These are phyloP conservation scores for Trachurus trachurus DNA, from an alignment of 2,797 vertebrate species.

Conservation along the genomic window DNA sequence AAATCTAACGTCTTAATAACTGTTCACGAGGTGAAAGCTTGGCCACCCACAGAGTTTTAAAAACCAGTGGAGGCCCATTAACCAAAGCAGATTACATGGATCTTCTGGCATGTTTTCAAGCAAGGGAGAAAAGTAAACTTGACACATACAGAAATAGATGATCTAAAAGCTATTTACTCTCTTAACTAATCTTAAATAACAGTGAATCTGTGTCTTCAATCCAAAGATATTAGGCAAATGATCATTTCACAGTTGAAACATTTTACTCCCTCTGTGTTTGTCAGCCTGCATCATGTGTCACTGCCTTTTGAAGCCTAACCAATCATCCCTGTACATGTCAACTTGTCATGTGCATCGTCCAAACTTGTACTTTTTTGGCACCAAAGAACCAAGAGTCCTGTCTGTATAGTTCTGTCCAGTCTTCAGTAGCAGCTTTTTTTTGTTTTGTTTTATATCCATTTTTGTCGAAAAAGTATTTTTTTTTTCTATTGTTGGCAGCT, in stretches of 20 bases:
- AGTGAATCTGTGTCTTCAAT: background rate
- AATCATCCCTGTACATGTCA: conserved; percentile 5
- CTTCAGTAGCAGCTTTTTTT: conserved; percentile 6
- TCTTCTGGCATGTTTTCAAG: conserved; percentile 48
- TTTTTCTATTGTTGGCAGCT: conserved; percentile 22
- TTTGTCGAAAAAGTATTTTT: conserved; percentile 19
- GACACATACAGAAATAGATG: conserved; percentile 27
- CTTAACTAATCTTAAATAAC: conserved; percentile 10
- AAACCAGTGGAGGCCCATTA: conserved; percentile 56
- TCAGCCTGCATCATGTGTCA: background rate
- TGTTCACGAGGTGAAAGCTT: conserved; percentile 41
- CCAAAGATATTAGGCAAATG: background rate
- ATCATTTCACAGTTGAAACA: conserved; percentile 9
- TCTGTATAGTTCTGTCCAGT: conserved; percentile 2
- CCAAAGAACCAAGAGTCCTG: background rate
- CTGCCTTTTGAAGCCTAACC: background rate
- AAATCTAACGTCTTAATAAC: conserved; percentile 34
- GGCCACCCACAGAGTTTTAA: conserved; percentile 35
- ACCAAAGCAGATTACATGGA: conserved; percentile 44
- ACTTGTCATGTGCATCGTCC: conserved; percentile 13
- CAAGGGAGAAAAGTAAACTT: conserved; percentile 28
- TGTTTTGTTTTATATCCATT: conserved; percentile 14
- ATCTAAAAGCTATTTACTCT: conserved; percentile 19
- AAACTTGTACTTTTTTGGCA: conserved; percentile 21
- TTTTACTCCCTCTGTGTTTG: background rate